phyloP scores from a whole-genome alignment of 2,888 invertebrate species.

The Pandemis corylana region DNA sequence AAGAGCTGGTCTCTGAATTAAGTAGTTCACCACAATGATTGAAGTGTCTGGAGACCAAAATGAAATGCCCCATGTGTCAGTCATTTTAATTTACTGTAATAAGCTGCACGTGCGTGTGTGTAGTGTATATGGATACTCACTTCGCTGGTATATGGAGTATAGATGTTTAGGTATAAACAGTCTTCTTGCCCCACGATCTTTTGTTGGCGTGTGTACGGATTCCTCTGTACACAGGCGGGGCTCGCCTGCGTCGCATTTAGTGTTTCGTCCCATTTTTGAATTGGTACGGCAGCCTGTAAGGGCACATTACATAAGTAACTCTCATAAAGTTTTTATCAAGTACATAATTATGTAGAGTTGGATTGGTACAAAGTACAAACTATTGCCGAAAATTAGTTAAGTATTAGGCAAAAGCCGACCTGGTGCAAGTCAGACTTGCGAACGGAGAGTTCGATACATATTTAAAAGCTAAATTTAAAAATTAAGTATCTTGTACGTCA shows the following conservation, averaged over 20 bases:
- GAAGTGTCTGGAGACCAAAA: neutral
- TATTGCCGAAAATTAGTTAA: too few relatives aligned
- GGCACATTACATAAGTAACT: neutral
- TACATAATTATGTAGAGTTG: too few relatives aligned
- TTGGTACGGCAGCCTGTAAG: slow-evolving; percentile 86
- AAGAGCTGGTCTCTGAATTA: too few relatives aligned
- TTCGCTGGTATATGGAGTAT: slow-evolving; percentile 73
- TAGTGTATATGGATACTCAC: slow-evolving; percentile 52
- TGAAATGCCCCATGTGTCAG: neutral
- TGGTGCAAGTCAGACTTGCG: too few relatives aligned
- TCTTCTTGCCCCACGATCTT: slow-evolving; percentile 91
- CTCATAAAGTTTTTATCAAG: too few relatives aligned
- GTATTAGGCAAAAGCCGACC: too few relatives aligned
- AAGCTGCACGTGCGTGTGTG: neutral
- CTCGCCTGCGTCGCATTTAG: slow-evolving; percentile 87
- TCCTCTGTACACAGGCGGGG: slow-evolving; percentile 91
- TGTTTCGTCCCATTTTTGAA: slow-evolving; percentile 86
- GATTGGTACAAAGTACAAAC: too few relatives aligned
- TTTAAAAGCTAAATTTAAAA: too few relatives aligned
- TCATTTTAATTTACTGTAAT: neutral
- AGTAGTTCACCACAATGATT: too few relatives aligned
- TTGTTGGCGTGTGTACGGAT: slow-evolving; percentile 87
- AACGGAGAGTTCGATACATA: too few relatives aligned
- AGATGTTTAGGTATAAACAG: slow-evolving; percentile 92
- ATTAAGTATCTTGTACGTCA: too few relatives aligned